A percentile compares a stretch with the other conserved stretches of the same genome.
phyloP scores from a whole-genome alignment of 2,888 invertebrate genomes.

The Pemphredon lugubris region DNA sequence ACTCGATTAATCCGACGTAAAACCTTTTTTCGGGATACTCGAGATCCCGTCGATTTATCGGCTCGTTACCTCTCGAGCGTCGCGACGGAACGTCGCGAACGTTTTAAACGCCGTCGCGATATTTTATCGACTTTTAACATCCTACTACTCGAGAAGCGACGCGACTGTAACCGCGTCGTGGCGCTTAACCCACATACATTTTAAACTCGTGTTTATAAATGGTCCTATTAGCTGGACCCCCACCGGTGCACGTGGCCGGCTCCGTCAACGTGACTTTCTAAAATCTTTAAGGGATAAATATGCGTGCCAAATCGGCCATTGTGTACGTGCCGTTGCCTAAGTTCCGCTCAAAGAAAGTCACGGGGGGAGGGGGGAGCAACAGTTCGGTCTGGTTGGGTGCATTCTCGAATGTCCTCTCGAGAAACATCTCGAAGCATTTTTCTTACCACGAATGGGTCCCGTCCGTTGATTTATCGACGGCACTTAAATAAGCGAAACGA shows the following conservation, averaged over 20 bases:
- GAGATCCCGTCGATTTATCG: slow-evolving; percentile 13
- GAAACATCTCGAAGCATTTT: slow-evolving; percentile 14
- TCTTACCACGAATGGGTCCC: slow-evolving; percentile 9
- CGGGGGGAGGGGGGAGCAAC: slow-evolving; percentile 10
- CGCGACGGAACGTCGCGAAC: neutral
- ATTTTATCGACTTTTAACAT: slow-evolving; percentile 29
- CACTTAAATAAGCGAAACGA: slow-evolving; percentile 2
- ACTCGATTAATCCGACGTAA: slow-evolving; percentile 15
- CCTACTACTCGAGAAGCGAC: neutral
- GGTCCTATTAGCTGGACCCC: neutral
- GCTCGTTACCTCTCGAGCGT: neutral
- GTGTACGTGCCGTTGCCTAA: slow-evolving; percentile 24
- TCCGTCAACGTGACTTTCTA: slow-evolving; percentile 39
- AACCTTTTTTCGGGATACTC: neutral
- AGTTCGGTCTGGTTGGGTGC: slow-evolving; percentile 14
- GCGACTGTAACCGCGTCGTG: neutral
- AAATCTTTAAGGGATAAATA: slow-evolving; percentile 38
- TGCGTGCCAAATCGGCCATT: slow-evolving; percentile 31
- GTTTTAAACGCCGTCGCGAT: neutral
- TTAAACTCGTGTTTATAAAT: neutral
- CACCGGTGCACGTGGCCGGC: slow-evolving; percentile 25
- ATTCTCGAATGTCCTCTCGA: slow-evolving; percentile 16
- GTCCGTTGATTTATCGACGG: slow-evolving; percentile 18
- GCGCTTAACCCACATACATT: slow-evolving; percentile 15
- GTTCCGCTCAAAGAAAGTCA: slow-evolving; percentile 24